These are phyloP conservation scores for Perizoma affinitatum DNA, from an alignment of 2,888 invertebrate species.

Conservation along the genomic window DNA sequence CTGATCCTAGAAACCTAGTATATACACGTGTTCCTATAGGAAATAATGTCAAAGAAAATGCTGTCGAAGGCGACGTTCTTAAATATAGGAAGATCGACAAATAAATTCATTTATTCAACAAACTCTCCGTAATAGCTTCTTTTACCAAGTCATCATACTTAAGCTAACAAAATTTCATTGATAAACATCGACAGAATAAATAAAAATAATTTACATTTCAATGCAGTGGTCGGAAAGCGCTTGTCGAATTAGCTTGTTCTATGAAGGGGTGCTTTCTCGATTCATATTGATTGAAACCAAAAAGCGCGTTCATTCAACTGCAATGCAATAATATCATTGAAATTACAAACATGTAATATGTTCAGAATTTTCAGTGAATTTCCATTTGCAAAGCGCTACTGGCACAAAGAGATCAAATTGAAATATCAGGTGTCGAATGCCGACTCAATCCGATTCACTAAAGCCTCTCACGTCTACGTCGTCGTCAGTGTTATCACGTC, in stretches of 20 bases:
- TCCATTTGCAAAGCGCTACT: slow-evolving; percentile 7
- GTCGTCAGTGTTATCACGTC: slow-evolving; percentile 60
- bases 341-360: neutral
- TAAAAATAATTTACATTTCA: slow-evolving; percentile 39
- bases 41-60: slow-evolving; percentile 9
- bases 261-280: slow-evolving; percentile 22
- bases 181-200: slow-evolving; percentile 37
- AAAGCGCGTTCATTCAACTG: slow-evolving; percentile 13
- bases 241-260: slow-evolving; percentile 28
- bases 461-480: slow-evolving; percentile 53
- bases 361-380: slow-evolving; percentile 12
- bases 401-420: slow-evolving; percentile 25
- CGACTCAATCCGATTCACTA: slow-evolving; percentile 47
- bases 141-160: slow-evolving; percentile 46
- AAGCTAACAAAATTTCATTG: slow-evolving; percentile 36
- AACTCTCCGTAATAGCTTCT: slow-evolving; percentile 44
- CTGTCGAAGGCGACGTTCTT: slow-evolving; percentile 8
- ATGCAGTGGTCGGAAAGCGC: slow-evolving; percentile 30
- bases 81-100: slow-evolving; percentile 23
- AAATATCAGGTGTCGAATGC: slow-evolving; percentile 36
- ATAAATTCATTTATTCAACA: slow-evolving; percentile 47
- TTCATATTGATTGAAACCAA: slow-evolving; percentile 17
- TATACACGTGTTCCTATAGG: neutral
- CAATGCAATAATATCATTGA: neutral
- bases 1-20: too few species aligned